Evolutionary conservation across 1,140 invertebrate species (phyloP), one percentile per base, ranked within the genome.

Genomic region (Asobara japonica): DNA sequence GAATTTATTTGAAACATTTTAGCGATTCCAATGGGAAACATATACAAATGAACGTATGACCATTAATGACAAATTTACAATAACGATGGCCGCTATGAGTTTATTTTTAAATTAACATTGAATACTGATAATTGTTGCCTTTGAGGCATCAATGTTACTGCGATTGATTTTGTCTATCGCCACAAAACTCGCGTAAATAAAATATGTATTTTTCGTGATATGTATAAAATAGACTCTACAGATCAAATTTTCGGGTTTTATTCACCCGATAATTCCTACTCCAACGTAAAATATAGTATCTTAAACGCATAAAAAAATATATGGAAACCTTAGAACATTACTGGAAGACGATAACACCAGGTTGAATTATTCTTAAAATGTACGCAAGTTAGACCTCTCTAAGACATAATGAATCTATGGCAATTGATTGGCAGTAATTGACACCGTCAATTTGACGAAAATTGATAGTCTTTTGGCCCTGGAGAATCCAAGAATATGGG

Each of bases 341-440:
- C 20, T 71, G 69, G 69, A 71, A 71, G 69, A 71, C 62, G 30
- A 51, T 70, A 70, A 70, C 65, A 71, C 18, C 68, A 67, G 51
- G 62, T 77, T 66, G 33, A 62, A 72, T 69, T 38, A 62, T 60
- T 20, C 45, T 60, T 48, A 56, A 48, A 20, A 16, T 20, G 16
- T 66, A 48, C 2, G 20, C n/a, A 22, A 22, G 18, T 20, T 25
- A 1, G 11, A 25, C 20, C 41, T 36, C 16, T 38, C 33, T 65
- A 25, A 41, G 30, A 25, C 18, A 31, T 64, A 41, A 79, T 31
- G 74, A 77, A 74, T 74, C 74, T 79, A 80, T 82, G 80, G 80
- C 82, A 83, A 82, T 83, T 78, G 72, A 77, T 82, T 74, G 82
- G 76, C 76, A 79, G 65, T 77, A 73, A 74, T 33, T 33, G 31